Base-by-base conservation (phyloP, 2,888 invertebrate genomes). In the Oscheius myriophilus region DNA sequence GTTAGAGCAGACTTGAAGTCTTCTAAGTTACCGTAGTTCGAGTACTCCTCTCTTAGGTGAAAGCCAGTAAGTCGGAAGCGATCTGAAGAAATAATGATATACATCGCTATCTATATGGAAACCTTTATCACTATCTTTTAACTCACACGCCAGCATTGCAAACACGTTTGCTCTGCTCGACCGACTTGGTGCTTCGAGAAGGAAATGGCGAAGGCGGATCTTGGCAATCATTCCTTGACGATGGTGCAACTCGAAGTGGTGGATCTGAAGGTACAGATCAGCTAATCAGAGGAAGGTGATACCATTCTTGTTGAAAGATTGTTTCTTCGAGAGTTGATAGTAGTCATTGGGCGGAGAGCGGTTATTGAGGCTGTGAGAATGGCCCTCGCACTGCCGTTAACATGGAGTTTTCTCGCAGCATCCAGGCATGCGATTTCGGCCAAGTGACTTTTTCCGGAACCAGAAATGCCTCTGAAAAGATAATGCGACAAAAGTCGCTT, bases 151-250 rank as follows among this genome's bases (percentile, higher is more conserved):
- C 11, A 76, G 69, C 51, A 76, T 68, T 3, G 76, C 76, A 52
- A 76, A 76, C 43, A 76, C 71, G 61, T 73, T 76, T 25, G 76
- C 76, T 25, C 72, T 59, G 46, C 76, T 73, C 9, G 73, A 73
- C 3, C 74, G 61, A 51, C 74, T 76, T 57, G 73, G 72, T 14
- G 76, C 69, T 53, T 76, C 73, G 14, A 76, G 69, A 2, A 73
- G 69, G 59, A 74, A 76, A 52, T 76, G 76, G 33, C 45, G 26
- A 7, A 74, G 55, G 1, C 57, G 25, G 25, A 76, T 67, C 26
- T 69, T 51, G 12, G 67, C 52, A 7, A 76, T 43, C 52, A 67
- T 67, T 16, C 69, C 69, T 4, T 76, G 71, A 33, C 69, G 69
- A 14, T 71, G 69, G 64, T 76, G 73, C 23, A 76, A 64, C 2